Evolutionary conservation across 2,888 invertebrate species (phyloP).

Genomic region (Andrena marginata): DNA sequence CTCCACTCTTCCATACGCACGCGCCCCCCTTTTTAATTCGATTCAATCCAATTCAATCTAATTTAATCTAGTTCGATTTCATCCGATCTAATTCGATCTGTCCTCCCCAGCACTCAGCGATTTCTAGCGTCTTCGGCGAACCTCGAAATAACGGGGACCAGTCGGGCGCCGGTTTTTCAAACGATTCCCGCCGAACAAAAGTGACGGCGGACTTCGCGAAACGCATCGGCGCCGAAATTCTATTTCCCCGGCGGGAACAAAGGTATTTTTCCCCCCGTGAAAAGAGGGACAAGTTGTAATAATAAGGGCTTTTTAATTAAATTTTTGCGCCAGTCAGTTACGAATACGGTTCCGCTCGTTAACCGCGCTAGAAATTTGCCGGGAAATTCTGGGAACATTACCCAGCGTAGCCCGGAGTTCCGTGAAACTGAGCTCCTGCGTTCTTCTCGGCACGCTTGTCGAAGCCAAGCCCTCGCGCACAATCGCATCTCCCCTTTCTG

Average conservation of each 20-base stretch:
- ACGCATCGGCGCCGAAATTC: slow-evolving; percentile 20
- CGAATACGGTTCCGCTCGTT: slow-evolving; percentile 2
- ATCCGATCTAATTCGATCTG: slow-evolving; percentile 41
- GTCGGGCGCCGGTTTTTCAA: not conserved
- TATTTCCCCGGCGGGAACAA: slow-evolving; percentile 25
- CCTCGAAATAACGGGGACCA: not conserved
- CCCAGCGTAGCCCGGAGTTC: slow-evolving; percentile 10
- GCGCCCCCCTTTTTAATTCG: slow-evolving; percentile 30
- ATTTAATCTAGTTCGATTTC: slow-evolving; percentile 50
- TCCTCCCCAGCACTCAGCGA: not conserved
- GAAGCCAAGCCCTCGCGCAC: slow-evolving; percentile 29
- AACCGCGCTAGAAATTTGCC: slow-evolving; percentile 19
- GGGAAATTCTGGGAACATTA: slow-evolving; percentile 17
- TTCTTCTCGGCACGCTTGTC: slow-evolving; percentile 30
- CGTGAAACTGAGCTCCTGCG: not conserved
- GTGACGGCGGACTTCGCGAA: slow-evolving; percentile 7
- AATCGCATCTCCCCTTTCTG: slow-evolving; percentile 54
- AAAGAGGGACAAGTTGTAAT: slow-evolving; percentile 22
- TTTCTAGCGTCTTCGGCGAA: slow-evolving; percentile 14
- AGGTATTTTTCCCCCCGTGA: slow-evolving; percentile 15
- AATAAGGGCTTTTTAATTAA: slow-evolving; percentile 34
- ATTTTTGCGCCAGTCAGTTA: slow-evolving; percentile 25
- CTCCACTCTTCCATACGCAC: not conserved
- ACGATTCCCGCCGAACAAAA: not conserved
- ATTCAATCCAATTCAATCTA: slow-evolving; percentile 47